phyloP scores from a whole-genome alignment of 2,113 vertebrate species.

The Murina feae region DNA sequence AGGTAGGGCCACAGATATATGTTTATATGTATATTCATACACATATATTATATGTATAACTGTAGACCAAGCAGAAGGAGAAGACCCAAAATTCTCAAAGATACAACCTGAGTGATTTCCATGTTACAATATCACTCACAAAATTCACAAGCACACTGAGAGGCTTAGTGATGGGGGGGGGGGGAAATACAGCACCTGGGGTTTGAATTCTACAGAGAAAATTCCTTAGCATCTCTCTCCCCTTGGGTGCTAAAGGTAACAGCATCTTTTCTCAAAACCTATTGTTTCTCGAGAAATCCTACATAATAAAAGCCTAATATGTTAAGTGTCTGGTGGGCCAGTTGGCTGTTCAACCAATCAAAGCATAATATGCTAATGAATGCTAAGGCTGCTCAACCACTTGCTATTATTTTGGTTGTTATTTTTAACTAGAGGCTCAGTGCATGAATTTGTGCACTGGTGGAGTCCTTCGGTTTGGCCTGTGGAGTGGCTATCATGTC shows the following conservation, averaged over 20 bases:
- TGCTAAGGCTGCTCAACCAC: no score
- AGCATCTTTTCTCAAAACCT: not conserved
- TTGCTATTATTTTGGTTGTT: no score
- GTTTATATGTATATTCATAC: not conserved
- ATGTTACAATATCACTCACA: not conserved
- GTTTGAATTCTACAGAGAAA: not conserved
- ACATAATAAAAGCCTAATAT: no score
- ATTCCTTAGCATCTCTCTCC: not conserved
- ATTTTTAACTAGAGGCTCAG: no score
- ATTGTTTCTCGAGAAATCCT: not conserved
- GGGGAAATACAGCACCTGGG: not conserved
- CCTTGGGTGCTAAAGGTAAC: not conserved
- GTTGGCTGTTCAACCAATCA: no score
- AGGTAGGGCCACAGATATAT: no score
- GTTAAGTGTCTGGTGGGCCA: no score
- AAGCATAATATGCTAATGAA: no score
- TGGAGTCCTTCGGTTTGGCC: no score
- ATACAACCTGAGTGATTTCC: not conserved
- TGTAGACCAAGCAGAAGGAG: not conserved
- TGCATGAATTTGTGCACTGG: no score
- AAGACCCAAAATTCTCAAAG: not conserved
- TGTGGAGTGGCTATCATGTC: no score
- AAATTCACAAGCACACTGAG: not conserved
- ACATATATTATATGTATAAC: not conserved
- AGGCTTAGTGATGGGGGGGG: not conserved